These are phyloP conservation scores for Cyclopterus lumpus DNA, from an alignment of 2,797 vertebrate genomes.

Conservation along the genomic window DNA sequence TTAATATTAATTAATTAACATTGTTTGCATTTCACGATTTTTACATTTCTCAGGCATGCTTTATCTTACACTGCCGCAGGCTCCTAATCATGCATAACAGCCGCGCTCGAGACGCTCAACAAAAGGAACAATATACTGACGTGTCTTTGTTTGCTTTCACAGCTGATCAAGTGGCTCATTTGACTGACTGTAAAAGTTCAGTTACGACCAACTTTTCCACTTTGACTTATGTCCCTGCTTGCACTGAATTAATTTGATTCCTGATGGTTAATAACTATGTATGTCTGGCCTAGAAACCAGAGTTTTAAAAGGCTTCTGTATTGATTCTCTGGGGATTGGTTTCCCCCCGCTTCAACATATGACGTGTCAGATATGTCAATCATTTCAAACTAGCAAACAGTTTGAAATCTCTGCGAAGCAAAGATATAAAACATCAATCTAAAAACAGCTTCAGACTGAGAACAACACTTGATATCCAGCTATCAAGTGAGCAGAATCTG, in stretches of 20 bases:
- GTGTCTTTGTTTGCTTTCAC: neutral
- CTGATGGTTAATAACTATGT: neutral
- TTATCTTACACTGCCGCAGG: constrained; percentile 23
- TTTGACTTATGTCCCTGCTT: neutral
- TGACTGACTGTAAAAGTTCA: constrained; percentile 14
- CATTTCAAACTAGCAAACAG: neutral
- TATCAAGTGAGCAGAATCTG: constrained; percentile 35
- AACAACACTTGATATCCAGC: constrained; percentile 33
- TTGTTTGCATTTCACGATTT: neutral
- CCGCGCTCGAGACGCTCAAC: neutral
- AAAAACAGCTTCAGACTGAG: constrained; percentile 22
- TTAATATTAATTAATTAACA: constrained; percentile 12
- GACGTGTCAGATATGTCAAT: constrained; percentile 17
- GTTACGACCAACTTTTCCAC: neutral
- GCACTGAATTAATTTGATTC: neutral
- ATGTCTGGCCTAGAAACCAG: constrained; percentile 10
- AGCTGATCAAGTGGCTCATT: constrained; percentile 4
- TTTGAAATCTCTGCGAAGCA: neutral
- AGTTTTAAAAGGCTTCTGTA: neutral
- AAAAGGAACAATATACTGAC: neutral
- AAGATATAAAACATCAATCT: constrained; percentile 14
- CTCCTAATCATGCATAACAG: constrained; percentile 44
- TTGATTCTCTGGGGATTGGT: neutral
- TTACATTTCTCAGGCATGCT: constrained; percentile 21
- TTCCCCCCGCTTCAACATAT: neutral